Evolutionary conservation across 2,797 vertebrate genomes (phyloP), one percentile per base, ranked within the genome.

Genomic region (Chromobotia macracanthus): DNA sequence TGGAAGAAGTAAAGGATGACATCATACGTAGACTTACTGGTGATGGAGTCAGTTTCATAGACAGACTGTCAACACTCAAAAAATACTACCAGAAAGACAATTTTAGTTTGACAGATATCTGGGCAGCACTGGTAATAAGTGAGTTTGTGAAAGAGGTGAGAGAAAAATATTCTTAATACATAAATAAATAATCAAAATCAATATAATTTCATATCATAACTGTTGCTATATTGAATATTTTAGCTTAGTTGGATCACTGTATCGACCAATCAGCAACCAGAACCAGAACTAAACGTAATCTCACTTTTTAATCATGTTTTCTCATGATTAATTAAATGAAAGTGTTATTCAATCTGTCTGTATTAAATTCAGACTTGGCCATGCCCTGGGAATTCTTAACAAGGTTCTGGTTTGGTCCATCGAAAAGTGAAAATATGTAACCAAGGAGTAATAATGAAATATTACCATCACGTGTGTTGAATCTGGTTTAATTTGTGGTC

Each of bases 71-170:
- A 2, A 21, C 9, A 21, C 72, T 80, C 1, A 13, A 41, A 48
- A 69, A 75, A 70, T 51, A 75, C 53, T 75, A 28, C 41, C 1
- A 63, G 28, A 69, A 60, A 53, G 44, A 61, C 15, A 44, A 80
- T 18, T 70, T 74, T 44, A 80, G 44, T 50, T 3, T 75, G 28
- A 63, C 79, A 9, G 71, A 80, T 2, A 11, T 80, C n/a, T 80
- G 79, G 79, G 64, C 72, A 25, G 44, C 15, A 5, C 19, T 75
- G 2, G 0, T 69, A 41, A 25, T 80, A 23, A 41, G 53, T 65
- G 10, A n/a, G 3, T 5, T 61, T n/a, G 65, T 75, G 15, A 80
- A 80, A 28, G 55, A 80, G 46, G 72, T 75, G 28, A 28, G 12
- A 80, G 72, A 12, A 25, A 12, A 25, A 21, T 13, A 50, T 21